A percentile compares a stretch with the other conserved stretches of the same genome.
Conservation (phyloP, 2,797 vertebrate species). For the Falco berigora region DNA sequence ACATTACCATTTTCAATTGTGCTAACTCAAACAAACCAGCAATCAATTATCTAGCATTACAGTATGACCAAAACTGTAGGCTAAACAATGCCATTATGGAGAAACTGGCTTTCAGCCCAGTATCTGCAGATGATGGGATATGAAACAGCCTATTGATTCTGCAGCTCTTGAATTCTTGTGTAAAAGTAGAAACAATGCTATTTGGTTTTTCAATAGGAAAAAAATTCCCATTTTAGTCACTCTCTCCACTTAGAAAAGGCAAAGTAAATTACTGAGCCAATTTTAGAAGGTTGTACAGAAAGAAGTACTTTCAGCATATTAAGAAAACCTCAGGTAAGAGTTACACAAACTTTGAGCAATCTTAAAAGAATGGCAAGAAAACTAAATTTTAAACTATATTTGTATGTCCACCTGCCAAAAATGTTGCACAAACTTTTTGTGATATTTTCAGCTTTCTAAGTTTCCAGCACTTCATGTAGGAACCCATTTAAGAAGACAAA, state of each 20-base stretch:
- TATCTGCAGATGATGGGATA: slow-evolving; percentile 39
- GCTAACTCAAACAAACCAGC: slow-evolving; percentile 47
- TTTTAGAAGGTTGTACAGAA: neutral
- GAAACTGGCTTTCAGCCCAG: slow-evolving; percentile 59
- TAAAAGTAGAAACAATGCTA: slow-evolving; percentile 27
- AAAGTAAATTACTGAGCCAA: neutral
- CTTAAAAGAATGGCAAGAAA: neutral
- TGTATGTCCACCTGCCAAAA: neutral
- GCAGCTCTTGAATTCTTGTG: neutral
- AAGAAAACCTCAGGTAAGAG: neutral
- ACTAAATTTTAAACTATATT: neutral
- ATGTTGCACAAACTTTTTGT: neutral
- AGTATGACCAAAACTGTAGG: slow-evolving; percentile 4
- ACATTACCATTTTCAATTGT: slow-evolving; percentile 52
- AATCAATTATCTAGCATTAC: slow-evolving; percentile 55
- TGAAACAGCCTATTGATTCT: slow-evolving; percentile 54
- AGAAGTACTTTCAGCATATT: neutral
- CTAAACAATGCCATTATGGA: slow-evolving; percentile 20
- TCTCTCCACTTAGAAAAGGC: neutral
- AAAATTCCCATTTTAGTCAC: neutral
- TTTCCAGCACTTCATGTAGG: neutral
- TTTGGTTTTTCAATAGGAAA: neutral
- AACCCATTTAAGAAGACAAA: neutral
- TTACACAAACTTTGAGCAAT: neutral
- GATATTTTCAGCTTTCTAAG: neutral